A percentile compares a stretch with the other conserved stretches of the same genome.
Conservation (phyloP, 2,797 vertebrate genomes). For the Microctenopoma lineatum region DNA sequence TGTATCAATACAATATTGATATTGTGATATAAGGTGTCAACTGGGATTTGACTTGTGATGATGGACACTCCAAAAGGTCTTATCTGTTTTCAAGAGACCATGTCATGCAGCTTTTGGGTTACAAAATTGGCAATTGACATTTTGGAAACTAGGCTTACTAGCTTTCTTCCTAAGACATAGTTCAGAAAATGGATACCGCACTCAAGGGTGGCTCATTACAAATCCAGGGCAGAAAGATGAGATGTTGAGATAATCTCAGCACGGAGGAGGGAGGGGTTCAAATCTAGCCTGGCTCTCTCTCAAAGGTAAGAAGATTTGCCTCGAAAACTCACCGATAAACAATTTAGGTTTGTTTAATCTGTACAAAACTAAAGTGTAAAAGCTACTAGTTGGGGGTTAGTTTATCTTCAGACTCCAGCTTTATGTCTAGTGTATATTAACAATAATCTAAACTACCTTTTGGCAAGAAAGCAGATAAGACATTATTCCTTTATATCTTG, state of each 20-base stretch:
- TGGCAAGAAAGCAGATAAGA: constrained; percentile 1
- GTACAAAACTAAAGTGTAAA: neutral
- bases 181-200: constrained; percentile 10
- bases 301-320: neutral
- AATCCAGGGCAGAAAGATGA: neutral
- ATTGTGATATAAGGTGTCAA: constrained; percentile 32
- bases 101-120: constrained; percentile 1
- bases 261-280: neutral
- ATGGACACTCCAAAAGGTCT: constrained; percentile 9
- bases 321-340: constrained; percentile 1
- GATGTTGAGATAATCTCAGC: constrained; percentile 5
- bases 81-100: constrained; percentile 4
- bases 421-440: neutral
- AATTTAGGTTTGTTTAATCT: neutral
- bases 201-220: neutral
- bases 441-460: neutral
- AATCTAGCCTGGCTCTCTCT: neutral
- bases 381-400: neutral
- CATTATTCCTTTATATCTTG: neutral
- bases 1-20: constrained; percentile 36
- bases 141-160: constrained; percentile 9
- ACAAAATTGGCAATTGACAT: neutral
- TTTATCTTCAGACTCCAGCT: neutral
- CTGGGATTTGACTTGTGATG: constrained; percentile 25
- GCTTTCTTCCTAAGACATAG: neutral